These are phyloP conservation scores for Pelecanoides urinatrix DNA, from an alignment of 2,113 vertebrate species.

Conservation along the genomic window DNA sequence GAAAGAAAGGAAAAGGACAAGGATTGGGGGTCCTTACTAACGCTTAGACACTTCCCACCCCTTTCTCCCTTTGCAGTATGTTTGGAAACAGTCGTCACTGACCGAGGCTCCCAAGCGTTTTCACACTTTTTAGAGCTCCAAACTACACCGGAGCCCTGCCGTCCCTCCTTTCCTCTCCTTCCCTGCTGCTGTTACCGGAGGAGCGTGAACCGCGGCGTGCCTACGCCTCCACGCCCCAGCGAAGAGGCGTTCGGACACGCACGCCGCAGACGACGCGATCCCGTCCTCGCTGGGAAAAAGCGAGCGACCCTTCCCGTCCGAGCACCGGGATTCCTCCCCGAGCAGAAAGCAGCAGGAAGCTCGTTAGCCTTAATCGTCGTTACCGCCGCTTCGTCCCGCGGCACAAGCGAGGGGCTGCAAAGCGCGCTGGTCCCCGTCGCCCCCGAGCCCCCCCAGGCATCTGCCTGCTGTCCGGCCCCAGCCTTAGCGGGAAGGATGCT, in stretches of 20 bases:
- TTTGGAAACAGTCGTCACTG: background rate
- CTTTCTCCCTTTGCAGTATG: background rate
- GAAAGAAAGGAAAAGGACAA: background rate
- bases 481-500: background rate
- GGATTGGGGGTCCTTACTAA: background rate
- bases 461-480: background rate
- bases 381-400: background rate
- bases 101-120: background rate
- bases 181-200: background rate
- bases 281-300: background rate
- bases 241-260: rapidly evolving
- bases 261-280: background rate
- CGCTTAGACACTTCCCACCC: background rate
- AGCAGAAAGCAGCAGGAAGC: background rate
- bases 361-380: background rate
- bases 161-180: background rate
- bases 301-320: rapidly evolving
- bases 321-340: background rate
- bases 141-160: background rate
- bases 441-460: rapidly evolving
- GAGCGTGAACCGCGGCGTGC: rapidly evolving
- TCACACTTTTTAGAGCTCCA: background rate
- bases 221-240: background rate
- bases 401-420: background rate
- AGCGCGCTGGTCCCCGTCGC: background rate